Conservation (phyloP, 2,113 vertebrate species). For the Merops nubicus region DNA sequence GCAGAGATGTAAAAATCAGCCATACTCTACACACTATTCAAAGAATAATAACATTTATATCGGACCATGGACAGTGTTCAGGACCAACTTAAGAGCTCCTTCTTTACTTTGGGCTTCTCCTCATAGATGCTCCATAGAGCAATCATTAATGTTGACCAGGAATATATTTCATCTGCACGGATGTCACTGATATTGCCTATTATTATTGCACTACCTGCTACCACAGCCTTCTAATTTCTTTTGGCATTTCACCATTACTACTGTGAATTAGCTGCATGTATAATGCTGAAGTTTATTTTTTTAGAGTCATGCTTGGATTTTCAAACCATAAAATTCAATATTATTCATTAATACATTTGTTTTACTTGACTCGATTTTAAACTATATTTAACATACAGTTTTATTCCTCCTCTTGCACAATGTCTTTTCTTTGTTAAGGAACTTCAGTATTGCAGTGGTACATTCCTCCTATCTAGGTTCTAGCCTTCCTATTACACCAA, state of each 20-base stretch:
- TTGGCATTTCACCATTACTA: neutral
- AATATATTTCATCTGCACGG: neutral
- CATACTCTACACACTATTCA: neutral
- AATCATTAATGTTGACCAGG: neutral
- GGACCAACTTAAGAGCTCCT: neutral
- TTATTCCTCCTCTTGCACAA: neutral
- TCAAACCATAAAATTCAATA: neutral
- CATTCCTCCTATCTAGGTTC: neutral
- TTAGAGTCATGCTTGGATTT: neutral
- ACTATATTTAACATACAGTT: neutral
- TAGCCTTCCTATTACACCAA: neutral
- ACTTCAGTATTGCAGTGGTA: neutral
- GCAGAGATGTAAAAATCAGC: neutral
- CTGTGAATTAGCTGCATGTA: neutral
- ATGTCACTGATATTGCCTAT: neutral
- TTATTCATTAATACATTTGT: neutral
- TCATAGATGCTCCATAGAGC: neutral
- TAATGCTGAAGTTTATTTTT: neutral
- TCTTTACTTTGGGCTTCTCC: neutral
- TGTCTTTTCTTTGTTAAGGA: neutral
- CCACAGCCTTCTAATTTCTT: neutral
- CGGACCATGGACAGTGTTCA: neutral
- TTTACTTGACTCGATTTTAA: neutral
- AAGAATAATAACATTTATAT: neutral
- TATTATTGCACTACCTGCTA: neutral